Evolutionary conservation across 2,888 invertebrate species (phyloP).

Genomic region (Mythimna ferrago): DNA sequence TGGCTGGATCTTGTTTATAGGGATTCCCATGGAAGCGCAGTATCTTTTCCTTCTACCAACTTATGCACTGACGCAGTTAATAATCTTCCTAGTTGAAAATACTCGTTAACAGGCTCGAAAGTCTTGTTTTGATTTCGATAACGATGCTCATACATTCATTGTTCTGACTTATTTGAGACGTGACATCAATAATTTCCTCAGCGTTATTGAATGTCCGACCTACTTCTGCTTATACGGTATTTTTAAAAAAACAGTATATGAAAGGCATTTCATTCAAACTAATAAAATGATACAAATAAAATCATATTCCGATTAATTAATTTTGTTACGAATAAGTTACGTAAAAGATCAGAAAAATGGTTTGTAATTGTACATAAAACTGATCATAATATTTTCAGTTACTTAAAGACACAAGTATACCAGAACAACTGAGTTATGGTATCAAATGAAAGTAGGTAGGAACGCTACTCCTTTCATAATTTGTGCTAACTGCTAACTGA

Average conservation of each 20-base stretch:
- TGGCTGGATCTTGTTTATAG: too few relatives aligned
- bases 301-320: neutral
- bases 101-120: neutral
- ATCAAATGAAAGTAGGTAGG: conserved; percentile 19
- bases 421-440: neutral
- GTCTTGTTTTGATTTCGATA: neutral
- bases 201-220: too few relatives aligned
- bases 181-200: too few relatives aligned
- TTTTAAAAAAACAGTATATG: too few relatives aligned
- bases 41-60: too few relatives aligned
- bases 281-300: neutral
- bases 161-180: too few relatives aligned
- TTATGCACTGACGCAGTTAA: too few relatives aligned
- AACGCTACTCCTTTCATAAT: conserved; percentile 3
- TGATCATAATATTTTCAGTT: conserved; percentile 12
- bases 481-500: neutral
- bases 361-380: conserved; percentile 8
- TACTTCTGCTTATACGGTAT: too few relatives aligned
- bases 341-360: conserved; percentile 8
- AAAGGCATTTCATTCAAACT: neutral
- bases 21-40: too few relatives aligned
- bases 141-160: conserved; percentile 2
- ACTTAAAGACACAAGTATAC: neutral
- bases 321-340: conserved; percentile 3
- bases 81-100: neutral